These are phyloP conservation scores for Torymus auratus DNA, from an alignment of 2,888 invertebrate genomes.

Conservation along the genomic window DNA sequence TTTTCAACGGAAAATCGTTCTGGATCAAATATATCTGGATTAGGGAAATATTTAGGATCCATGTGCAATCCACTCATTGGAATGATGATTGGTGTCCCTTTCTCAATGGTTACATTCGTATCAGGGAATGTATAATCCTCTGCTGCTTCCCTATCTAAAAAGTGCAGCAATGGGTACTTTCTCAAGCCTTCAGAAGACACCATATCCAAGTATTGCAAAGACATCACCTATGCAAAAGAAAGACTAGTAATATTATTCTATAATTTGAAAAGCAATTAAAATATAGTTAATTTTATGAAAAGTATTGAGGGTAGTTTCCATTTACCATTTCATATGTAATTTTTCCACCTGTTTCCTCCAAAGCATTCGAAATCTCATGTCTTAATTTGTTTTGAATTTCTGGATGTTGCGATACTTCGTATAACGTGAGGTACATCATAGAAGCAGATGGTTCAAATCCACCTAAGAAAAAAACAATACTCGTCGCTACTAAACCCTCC, in stretches of 20 bases:
- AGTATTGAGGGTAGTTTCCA: not conserved
- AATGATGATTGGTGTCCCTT: conserved; percentile 71
- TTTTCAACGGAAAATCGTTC: conserved; percentile 73
- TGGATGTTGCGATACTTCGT: conserved; percentile 58
- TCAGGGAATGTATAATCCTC: conserved; percentile 68
- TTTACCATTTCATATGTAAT: conserved; percentile 60
- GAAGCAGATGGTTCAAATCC: conserved; percentile 58
- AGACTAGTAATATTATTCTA: not conserved
- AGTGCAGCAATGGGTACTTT: conserved; percentile 72
- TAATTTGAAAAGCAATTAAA: not conserved
- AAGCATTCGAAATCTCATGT: conserved; percentile 50
- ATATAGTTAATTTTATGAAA: not conserved
- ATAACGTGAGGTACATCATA: conserved; percentile 51
- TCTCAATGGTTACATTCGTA: conserved; percentile 66
- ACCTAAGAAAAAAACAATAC: conserved; percentile 57
- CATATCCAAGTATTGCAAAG: conserved; percentile 67
- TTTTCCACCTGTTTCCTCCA: conserved; percentile 46
- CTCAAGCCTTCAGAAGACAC: conserved; percentile 73
- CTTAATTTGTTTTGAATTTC: conserved; percentile 56
- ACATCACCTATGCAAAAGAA: conserved; percentile 54
- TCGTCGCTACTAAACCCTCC: conserved; percentile 55
- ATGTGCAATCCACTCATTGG: conserved; percentile 73
- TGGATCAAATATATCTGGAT: conserved; percentile 75
- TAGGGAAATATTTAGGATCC: conserved; percentile 72
- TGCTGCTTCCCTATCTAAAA: conserved; percentile 66